phyloP scores from a whole-genome alignment of 2,113 vertebrate genomes.

The Catagonus wagneri region DNA sequence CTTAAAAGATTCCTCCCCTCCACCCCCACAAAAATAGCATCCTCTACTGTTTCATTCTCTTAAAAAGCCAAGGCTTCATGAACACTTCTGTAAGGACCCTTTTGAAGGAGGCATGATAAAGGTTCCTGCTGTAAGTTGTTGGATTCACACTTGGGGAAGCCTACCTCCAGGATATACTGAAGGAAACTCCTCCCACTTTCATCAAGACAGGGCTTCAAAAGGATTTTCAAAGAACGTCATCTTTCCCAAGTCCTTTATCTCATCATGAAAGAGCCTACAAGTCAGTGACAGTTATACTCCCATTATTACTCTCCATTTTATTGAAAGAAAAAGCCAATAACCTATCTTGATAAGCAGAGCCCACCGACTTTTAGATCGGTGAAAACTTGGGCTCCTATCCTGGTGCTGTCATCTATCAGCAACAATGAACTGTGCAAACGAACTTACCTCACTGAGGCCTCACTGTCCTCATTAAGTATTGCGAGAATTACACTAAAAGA shows the following conservation, averaged over 20 bases:
- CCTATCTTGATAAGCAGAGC: neutral
- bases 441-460: neutral
- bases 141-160: neutral
- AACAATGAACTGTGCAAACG: neutral
- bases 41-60: neutral
- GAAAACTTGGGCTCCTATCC: neutral
- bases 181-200: constrained; percentile 25
- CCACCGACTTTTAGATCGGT: neutral
- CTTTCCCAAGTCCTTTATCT: constrained; percentile 34
- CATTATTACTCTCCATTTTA: neutral
- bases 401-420: neutral
- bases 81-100: neutral
- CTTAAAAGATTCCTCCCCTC: neutral
- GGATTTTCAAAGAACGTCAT: neutral
- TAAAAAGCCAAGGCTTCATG: neutral
- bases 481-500: neutral
- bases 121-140: neutral
- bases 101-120: neutral
- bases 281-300: neutral
- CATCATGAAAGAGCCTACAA: constrained; percentile 30
- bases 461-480: neutral
- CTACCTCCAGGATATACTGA: neutral
- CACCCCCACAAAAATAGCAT: neutral
- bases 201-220: constrained; percentile 35
- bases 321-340: constrained; percentile 50